These are phyloP conservation scores for Molorchus minor DNA, from an alignment of 2,888 invertebrate species.

Conservation along the genomic window DNA sequence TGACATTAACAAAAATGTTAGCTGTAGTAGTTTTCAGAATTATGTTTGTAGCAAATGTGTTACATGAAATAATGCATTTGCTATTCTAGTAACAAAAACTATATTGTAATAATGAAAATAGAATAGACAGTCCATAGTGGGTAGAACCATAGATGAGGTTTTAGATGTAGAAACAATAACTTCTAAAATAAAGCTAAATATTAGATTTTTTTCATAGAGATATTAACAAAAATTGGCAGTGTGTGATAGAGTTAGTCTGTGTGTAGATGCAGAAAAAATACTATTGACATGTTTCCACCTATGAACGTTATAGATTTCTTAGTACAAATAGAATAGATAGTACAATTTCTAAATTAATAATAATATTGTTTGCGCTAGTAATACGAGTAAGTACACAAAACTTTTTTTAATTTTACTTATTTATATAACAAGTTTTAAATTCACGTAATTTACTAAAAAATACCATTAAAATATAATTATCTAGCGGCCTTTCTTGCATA, in stretches of 20 bases:
- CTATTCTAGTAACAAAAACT: constrained; percentile 18
- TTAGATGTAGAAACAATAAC: constrained; percentile 36
- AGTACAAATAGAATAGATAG: no score
- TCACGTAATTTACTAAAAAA: no score
- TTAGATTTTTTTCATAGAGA: constrained; percentile 34
- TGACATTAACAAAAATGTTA: constrained; percentile 36
- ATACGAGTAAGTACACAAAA: no score
- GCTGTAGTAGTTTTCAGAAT: constrained; percentile 39
- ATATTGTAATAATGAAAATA: constrained; percentile 38
- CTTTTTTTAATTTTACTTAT: no score
- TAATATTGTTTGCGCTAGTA: no score
- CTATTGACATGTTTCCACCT: constrained; percentile 18
- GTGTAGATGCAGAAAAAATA: constrained; percentile 42
- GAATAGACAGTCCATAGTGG: constrained; percentile 40
- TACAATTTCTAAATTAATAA: no score
- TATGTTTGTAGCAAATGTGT: constrained; percentile 32
- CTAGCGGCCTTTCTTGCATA: no score
- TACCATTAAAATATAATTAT: no score
- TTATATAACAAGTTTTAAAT: no score
- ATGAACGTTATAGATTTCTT: no score
- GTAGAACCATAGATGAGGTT: constrained; percentile 36
- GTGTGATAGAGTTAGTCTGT: constrained; percentile 44
- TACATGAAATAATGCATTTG: constrained; percentile 11
- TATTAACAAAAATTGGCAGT: constrained; percentile 36
- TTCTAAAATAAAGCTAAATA: constrained; percentile 29